Evolutionary conservation across 2,888 invertebrate genomes (phyloP), one percentile per base, ranked within the genome.

Genomic region (Seira ritae): DNA sequence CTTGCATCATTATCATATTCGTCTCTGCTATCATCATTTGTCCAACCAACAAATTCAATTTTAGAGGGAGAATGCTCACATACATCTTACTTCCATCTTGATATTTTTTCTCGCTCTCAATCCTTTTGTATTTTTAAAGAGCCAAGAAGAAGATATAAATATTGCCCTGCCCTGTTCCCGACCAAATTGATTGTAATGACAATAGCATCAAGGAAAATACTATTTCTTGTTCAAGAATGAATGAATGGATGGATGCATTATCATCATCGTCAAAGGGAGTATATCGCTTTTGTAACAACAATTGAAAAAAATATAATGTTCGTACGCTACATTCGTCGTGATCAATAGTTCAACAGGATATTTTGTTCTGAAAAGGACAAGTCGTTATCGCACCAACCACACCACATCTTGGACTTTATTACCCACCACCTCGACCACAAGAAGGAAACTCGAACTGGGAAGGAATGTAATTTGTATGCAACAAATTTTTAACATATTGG

Each of bases 331-430:
- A 31, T 4, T 31, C 42, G 3, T 55, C 55, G 17, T 55, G 55
- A 55, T 55, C 55, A 55, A 55, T 55, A 55, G 55, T 55, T 55
- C 55, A 55, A 55, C 22, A 71, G 15, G 70, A 62, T 60, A 65
- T 37, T 73, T 73, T 42, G 37, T 24, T 65, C 65, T 74, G 20
- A 74, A 74, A 74, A 66, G 65, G 74, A 55, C 6, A 55, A 55
- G 17, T 55, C 55, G 55, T 55, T 55, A 55, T 55, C 55, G 55
- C 55, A 17, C n/a, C n/a, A n/a, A n/a, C n/a, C n/a, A n/a, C 17
- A 55, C n/a, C 17, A 55, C 55, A 55, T 55, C 12, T 55, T 55
- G 55, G 55, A 55, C 6, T 55, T 55, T 55, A 55, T 55, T 55
- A 12, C 55, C 55, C 55, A 55, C 12, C 55, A 55, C 66, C 62